phyloP scores from a whole-genome alignment of 2,888 invertebrate species.

The Lycia hirtaria region DNA sequence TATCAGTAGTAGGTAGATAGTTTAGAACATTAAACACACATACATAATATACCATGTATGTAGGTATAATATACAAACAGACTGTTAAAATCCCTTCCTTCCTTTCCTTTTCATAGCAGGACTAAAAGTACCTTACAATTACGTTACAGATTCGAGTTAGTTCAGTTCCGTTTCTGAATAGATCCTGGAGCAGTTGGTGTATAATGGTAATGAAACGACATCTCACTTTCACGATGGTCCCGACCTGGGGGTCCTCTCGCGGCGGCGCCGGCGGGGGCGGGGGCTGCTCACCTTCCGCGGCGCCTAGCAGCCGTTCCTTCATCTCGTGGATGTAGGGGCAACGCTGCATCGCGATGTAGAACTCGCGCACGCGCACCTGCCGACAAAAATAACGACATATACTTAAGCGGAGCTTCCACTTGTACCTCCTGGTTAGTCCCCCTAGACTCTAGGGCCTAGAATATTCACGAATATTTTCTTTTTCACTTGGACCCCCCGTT shows the following conservation, averaged over 20 bases:
- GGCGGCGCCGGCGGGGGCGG: constrained; percentile 58
- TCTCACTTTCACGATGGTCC: constrained; percentile 95
- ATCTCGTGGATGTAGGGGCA: constrained; percentile 97
- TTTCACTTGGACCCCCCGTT: too few species aligned
- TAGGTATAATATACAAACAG: too few species aligned
- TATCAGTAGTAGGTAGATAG: too few species aligned
- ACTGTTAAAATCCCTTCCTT: background rate
- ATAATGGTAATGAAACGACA: constrained; percentile 58
- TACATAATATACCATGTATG: too few species aligned
- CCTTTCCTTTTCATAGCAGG: background rate
- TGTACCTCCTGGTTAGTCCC: too few species aligned
- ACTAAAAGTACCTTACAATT: too few species aligned
- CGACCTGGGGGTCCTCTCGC: constrained; percentile 88
- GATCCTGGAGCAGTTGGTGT: constrained; percentile 38
- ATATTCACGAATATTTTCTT: too few species aligned
- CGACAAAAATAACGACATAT: background rate
- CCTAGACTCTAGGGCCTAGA: too few species aligned
- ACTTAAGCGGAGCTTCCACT: too few species aligned
- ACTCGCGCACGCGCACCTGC: constrained; percentile 83
- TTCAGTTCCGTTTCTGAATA: background rate
- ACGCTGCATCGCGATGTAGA: constrained; percentile 91
- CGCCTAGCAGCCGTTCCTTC: constrained; percentile 95
- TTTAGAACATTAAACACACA: too few species aligned
- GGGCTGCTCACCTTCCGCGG: constrained; percentile 77
- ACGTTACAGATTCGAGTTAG: too few species aligned